Base-by-base conservation (phyloP, 35 echinoderm and acorn worm genomes). In the Nesometra sesokonis region DNA sequence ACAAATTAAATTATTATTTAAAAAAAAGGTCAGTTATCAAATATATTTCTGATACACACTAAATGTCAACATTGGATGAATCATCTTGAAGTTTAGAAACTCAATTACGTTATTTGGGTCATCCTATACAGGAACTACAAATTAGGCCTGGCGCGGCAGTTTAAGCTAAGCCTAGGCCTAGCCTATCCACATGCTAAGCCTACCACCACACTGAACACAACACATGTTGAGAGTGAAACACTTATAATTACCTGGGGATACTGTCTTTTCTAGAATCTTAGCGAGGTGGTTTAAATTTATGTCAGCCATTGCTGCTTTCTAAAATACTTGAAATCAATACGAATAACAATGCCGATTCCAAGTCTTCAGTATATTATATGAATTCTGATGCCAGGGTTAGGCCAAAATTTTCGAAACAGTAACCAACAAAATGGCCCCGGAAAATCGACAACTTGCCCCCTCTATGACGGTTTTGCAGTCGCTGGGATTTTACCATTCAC, bases 211-310 rank as follows among this genome's bases (percentile, higher is more conserved):
- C 33, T 27, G 52, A 67, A 67, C 52, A 67, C 52, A 67, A 67
- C 52, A 67, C 52, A 43, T 43, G 52, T 67, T 67, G 7, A 19
- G 52, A 19, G 52, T 2, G 23, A 83, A 5, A 37, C 23, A 11
- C 34, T 38, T n/a, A 17, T 30, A 83, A 35, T 83, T 83, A 83
- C 81, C 81, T 30, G 35, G 32, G 2, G 81, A 83, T 36, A 83
- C 81, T 29, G 81, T 83, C 34, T 35, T 38, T 83, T 83, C 81
- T 83, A 83, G 30, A 30, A 83, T 38, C 37, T 38, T 83, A 13
- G 37, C 81, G 37, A 83, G 81, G 34, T 83, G 32, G 32, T 80
- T 38, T 38, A n/a, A n/a, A n/a, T n/a, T n/a, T n/a, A 30, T 83
- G 35, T 30, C 37, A 30, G 33, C 81, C 32, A 83, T 83, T 35